Percentiles rank a stretch among this genome's conserved stretches.
phyloP scores from a whole-genome alignment of 2,797 vertebrate species.

The Phalanger gymnotis region DNA sequence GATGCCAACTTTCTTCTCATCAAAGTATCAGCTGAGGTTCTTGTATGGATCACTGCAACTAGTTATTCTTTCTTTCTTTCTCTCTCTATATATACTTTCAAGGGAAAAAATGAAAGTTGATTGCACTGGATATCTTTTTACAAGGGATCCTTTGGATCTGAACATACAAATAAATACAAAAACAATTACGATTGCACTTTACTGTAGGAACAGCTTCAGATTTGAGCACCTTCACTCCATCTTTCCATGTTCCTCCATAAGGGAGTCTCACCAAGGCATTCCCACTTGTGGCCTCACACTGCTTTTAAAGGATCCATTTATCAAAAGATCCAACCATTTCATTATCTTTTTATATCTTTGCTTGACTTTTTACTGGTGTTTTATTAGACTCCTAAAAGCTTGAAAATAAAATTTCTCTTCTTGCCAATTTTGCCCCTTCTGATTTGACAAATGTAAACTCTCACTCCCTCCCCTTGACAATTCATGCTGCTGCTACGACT shows the following conservation, averaged over 20 bases:
- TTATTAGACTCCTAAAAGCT: conserved; percentile 68
- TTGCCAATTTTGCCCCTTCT: conserved; percentile 65
- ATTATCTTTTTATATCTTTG: conserved; percentile 75
- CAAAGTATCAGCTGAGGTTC: conserved; percentile 76
- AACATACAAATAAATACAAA: conserved; percentile 91
- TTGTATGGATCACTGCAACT: conserved; percentile 77
- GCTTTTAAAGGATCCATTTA: conserved; percentile 64
- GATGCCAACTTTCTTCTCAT: conserved; percentile 79
- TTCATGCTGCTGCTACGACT: conserved; percentile 67
- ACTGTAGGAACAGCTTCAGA: conserved; percentile 82
- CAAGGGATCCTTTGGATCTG: conserved; percentile 88
- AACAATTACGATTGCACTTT: conserved; percentile 87
- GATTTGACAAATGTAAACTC: conserved; percentile 68
- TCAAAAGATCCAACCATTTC: conserved; percentile 66
- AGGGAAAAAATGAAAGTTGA: conserved; percentile 84
- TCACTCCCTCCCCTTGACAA: conserved; percentile 52
- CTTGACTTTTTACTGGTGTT: conserved; percentile 68
- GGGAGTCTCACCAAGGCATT: conserved; percentile 68
- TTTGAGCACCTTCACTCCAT: conserved; percentile 79
- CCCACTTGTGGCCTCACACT: conserved; percentile 70
- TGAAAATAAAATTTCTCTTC: conserved; percentile 70
- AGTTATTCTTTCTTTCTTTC: conserved; percentile 78
- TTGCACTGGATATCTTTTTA: conserved; percentile 88
- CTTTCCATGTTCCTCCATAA: conserved; percentile 69
- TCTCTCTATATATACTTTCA: conserved; percentile 84